These are phyloP conservation scores for Engraulis encrasicolus DNA, from an alignment of 2,113 vertebrate genomes.

Conservation along the genomic window DNA sequence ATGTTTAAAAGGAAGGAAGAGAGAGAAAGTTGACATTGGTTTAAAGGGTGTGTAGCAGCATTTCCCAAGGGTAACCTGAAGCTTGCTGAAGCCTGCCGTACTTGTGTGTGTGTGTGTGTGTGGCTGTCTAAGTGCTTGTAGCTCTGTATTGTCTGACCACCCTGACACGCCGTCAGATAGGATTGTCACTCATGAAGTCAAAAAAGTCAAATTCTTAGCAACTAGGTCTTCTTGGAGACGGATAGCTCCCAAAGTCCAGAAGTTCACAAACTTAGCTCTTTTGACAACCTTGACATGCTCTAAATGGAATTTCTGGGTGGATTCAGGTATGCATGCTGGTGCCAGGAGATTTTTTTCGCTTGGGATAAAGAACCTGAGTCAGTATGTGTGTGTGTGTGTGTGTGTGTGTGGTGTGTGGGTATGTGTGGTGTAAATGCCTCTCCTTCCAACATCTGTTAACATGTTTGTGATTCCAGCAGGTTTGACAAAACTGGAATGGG, in stretches of 20 bases:
- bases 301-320: neutral
- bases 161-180: too few relatives aligned
- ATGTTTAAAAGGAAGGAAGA: neutral
- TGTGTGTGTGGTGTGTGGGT: constrained; percentile 6
- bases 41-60: neutral
- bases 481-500: neutral
- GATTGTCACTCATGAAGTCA: too few relatives aligned
- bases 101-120: neutral
- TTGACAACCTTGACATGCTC: neutral
- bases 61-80: neutral
- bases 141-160: neutral
- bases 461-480: too few relatives aligned
- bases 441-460: too few relatives aligned
- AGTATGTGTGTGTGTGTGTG: neutral
- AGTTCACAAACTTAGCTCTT: too few relatives aligned
- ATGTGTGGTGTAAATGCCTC: neutral
- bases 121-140: neutral
- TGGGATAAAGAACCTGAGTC: neutral
- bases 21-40: neutral
- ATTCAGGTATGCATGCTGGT: neutral
- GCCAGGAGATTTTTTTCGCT: neutral
- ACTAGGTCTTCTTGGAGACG: too few relatives aligned
- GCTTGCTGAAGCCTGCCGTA: too few relatives aligned
- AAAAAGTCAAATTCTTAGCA: too few relatives aligned
- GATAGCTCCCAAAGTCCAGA: too few relatives aligned